Evolutionary conservation across 2,888 invertebrate genomes (phyloP).

Genomic region (Nomada goodeniana): DNA sequence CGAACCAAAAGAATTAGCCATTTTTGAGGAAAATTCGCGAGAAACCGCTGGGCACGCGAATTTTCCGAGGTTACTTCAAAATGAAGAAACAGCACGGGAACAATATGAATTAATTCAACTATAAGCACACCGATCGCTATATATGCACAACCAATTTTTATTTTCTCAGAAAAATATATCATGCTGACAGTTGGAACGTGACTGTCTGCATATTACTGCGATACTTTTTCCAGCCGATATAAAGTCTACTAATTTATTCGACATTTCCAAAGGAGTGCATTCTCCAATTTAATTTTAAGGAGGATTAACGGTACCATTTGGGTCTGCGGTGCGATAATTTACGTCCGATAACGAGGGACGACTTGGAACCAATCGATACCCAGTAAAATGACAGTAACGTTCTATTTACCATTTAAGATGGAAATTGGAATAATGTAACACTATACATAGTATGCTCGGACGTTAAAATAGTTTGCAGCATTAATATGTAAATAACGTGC

Average conservation of each 20-base stretch:
- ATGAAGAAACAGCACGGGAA: too few species aligned
- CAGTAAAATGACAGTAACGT: slow-evolving; percentile 43
- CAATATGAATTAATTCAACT: too few species aligned
- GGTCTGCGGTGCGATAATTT: slow-evolving; percentile 64
- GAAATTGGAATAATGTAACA: slow-evolving; percentile 26
- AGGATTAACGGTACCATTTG: slow-evolving; percentile 64
- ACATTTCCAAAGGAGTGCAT: slow-evolving; percentile 63
- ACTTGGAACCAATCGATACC: slow-evolving; percentile 58
- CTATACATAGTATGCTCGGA: neutral
- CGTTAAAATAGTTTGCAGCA: slow-evolving; percentile 14
- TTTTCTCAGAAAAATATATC: slow-evolving; percentile 22
- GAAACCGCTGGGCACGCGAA: too few species aligned
- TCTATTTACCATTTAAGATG: slow-evolving; percentile 34
- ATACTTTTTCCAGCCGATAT: slow-evolving; percentile 39
- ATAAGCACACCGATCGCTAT: too few species aligned
- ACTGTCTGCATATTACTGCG: slow-evolving; percentile 34
- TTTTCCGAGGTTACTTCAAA: too few species aligned
- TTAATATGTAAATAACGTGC: slow-evolving; percentile 23
- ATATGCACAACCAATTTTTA: neutral
- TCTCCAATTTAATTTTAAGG: slow-evolving; percentile 62
- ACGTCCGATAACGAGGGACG: slow-evolving; percentile 49
- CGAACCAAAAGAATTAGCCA: slow-evolving; percentile 18
- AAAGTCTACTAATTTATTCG: slow-evolving; percentile 61
- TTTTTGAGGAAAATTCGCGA: neutral
- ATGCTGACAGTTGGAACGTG: slow-evolving; percentile 17